Evolutionary conservation across 2,888 invertebrate species (phyloP), one percentile per base, ranked within the genome.

Genomic region (Oscheius myriophilus): DNA sequence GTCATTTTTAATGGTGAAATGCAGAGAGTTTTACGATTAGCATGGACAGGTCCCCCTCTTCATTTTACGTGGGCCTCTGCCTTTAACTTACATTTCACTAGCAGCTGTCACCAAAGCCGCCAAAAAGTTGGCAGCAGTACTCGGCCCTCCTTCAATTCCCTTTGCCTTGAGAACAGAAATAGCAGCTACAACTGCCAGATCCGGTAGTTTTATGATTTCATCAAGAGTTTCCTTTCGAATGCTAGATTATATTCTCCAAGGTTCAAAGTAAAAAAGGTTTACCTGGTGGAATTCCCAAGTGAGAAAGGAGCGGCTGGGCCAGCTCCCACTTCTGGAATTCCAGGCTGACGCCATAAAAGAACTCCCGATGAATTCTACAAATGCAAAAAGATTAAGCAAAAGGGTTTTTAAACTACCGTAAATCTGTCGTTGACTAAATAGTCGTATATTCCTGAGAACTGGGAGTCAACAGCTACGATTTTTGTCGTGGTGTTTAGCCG

Each of bases 401-500:
- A 14, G 9, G 2, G 18, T 3, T 11, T 9, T 21, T 2, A 14
- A n/a, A n/a, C 26, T 25, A 53, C 53, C 11, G 21, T 21, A 53
- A 53, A 53, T 11, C 26, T 21, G 14, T 25, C 26, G 33, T 53
- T 25, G 16, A 53, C 53, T n/a, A 33, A 25, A 33, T 25, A 53
- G 33, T 53, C 53, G 26, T 53, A 53, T 16, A 53, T n/a, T 25
- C n/a, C 16, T n/a, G 53, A 53, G 53, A 53, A 53, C 26, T 53
- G 25, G 26, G 25, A 16, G 53, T 53, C 53, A 25, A 53, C 53
- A 16, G 53, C 53, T n/a, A 53, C 26, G 2, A 53, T 12, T 12
- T 53, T 53, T 23, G 53, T 53, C 2, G 18, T 21, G 1, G 0
- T 1, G 18, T 49, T 23, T 11, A 23, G 23, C 9, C 9, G 49